Evolutionary conservation across 1,140 invertebrate species (phyloP).

Genomic region (Wasmannia auropunctata): DNA sequence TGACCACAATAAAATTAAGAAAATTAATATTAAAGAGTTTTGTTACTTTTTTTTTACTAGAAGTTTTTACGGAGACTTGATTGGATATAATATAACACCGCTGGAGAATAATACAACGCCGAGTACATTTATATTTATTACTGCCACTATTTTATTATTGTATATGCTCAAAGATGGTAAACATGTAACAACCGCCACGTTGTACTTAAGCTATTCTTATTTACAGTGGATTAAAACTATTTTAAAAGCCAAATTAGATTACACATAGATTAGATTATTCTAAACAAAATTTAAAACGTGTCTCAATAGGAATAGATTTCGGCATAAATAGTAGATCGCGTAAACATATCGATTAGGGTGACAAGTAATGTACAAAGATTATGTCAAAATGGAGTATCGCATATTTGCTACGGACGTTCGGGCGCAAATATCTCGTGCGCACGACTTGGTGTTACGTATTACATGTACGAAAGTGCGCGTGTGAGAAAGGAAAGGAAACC

Average conservation of each 20-base stretch:
- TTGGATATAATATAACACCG: too few species aligned
- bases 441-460: constrained; percentile 5
- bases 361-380: constrained; percentile 41
- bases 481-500: constrained; percentile 28
- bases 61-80: neutral
- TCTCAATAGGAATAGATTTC: constrained; percentile 3
- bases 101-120: neutral
- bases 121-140: neutral
- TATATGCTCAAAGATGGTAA: constrained; percentile 28
- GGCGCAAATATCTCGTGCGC: neutral
- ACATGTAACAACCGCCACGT: constrained; percentile 31
- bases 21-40: neutral
- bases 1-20: too few species aligned
- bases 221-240: constrained; percentile 49
- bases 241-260: constrained; percentile 17
- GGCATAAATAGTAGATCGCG: constrained; percentile 15
- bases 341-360: neutral
- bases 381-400: constrained; percentile 3
- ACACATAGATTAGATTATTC: neutral
- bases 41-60: neutral
- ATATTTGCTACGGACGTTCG: neutral
- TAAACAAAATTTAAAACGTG: constrained; percentile 20
- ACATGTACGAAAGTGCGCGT: neutral
- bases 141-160: constrained; percentile 7
- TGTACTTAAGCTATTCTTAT: constrained; percentile 44